These are phyloP conservation scores for Nothobranchius kuhntae DNA, from an alignment of 2,113 vertebrate species.

Conservation along the genomic window DNA sequence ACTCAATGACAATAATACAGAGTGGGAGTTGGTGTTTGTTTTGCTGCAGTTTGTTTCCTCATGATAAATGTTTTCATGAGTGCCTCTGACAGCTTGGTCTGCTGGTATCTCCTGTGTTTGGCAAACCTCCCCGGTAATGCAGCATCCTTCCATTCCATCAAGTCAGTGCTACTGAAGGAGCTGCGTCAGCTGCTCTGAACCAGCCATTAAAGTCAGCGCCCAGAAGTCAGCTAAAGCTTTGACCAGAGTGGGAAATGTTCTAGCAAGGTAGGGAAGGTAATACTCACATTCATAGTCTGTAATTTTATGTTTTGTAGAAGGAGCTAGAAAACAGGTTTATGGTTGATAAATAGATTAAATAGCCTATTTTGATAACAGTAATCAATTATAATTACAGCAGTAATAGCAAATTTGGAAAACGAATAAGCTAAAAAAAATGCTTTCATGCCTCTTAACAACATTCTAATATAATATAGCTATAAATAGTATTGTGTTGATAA, in stretches of 20 bases:
- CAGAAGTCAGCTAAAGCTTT: slow-evolving; percentile 31
- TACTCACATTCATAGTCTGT: neutral
- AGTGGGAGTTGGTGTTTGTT: slow-evolving; percentile 6
- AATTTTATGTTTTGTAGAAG: neutral
- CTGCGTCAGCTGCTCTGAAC: slow-evolving; percentile 56
- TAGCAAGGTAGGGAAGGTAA: neutral
- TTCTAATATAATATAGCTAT: too few species aligned
- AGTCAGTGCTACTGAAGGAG: slow-evolving; percentile 26
- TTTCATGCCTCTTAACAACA: too few species aligned
- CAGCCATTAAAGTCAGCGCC: slow-evolving; percentile 37
- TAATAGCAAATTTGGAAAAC: too few species aligned
- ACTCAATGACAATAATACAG: slow-evolving; percentile 10
- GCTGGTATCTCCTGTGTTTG: slow-evolving; percentile 49
- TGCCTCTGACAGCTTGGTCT: slow-evolving; percentile 26
- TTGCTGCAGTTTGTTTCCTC: slow-evolving; percentile 38
- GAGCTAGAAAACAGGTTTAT: neutral
- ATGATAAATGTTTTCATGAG: slow-evolving; percentile 39
- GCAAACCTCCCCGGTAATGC: slow-evolving; percentile 52
- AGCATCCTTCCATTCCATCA: slow-evolving; percentile 40
- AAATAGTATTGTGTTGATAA: too few species aligned
- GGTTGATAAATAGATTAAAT: too few species aligned
- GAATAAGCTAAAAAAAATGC: too few species aligned
- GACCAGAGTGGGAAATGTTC: slow-evolving; percentile 11
- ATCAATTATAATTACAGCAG: too few species aligned
- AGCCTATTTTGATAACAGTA: too few species aligned